Base-by-base conservation (phyloP, 2,113 vertebrate genomes). In the Gallinago media region DNA sequence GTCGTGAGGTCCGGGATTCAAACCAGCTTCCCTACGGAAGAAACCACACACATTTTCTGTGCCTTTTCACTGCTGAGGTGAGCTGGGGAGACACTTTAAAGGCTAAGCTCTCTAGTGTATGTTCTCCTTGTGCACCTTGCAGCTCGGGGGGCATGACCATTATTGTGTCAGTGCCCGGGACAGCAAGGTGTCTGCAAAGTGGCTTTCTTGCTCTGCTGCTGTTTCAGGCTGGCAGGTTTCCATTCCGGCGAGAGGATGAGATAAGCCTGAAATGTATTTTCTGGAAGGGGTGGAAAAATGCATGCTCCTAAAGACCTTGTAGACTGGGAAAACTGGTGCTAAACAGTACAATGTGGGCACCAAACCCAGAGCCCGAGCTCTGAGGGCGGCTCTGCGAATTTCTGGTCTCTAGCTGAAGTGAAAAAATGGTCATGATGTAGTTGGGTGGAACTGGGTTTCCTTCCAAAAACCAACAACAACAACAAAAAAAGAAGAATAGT, bases 211-310 rank as follows among this genome's bases (percentile, higher is more conserved):
- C 42, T 76, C 14, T 46, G 36, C 27, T 4, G 17, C 23, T 54
- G 17, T 70, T 82, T 88, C 55, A 50, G 47, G 21, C 63, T 47
- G 68, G 52, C 32, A 56, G 70, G 56, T 87, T 95, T 95, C 65
- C 31, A 54, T 62, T 52, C 46, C 88, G 47, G 42, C 1, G 3
- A 84, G 16, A 78, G 72, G 65, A 40, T 44, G 79, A 89, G 74
- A 80, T 92, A 93, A 92, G 40, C 65, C 47, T 59, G 34, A 95
- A 81, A 85, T 15, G 4, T 90, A 58, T 77, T 92, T 91, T 89
- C 70, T 72, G 11, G 56, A 46, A 88, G 22, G 6, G 29, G 47
- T 78, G 54, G 49, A 66, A 80, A 91, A 89, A 52, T 34, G 29
- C 72, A 87, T 89, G 31, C 32, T 76, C 15, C 46, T 67, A 31